These are phyloP conservation scores for Callionymus lyra DNA, from an alignment of 2,113 vertebrate species.

Conservation along the genomic window DNA sequence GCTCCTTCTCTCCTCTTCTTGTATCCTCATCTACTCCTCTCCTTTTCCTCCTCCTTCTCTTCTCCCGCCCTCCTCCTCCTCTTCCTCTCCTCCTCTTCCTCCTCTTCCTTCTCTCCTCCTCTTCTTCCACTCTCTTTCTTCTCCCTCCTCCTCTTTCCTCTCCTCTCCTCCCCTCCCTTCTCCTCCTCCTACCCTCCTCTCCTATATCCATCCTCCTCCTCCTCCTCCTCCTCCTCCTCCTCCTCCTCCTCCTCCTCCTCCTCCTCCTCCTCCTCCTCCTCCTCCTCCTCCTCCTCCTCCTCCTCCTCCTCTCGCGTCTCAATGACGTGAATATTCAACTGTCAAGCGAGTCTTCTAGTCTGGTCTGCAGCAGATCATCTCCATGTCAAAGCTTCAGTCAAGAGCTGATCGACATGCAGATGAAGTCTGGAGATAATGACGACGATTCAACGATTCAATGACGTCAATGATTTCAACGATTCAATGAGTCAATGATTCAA, in stretches of 20 bases:
- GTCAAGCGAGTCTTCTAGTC: conserved; percentile 5
- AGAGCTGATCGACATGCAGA: too few relatives aligned
- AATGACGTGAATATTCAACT: conserved; percentile 23
- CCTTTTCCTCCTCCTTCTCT: too few relatives aligned
- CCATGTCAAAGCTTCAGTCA: too few relatives aligned
- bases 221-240: conserved; percentile 2
- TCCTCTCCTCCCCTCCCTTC: conserved; percentile 15
- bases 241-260: conserved; percentile 10
- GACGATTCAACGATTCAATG: too few relatives aligned
- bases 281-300: conserved; percentile 2
- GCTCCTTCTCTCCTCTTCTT: conserved; percentile 11
- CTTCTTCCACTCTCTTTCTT: background rate
- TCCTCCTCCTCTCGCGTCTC: conserved; percentile 15
- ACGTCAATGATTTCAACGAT: too few relatives aligned
- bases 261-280: conserved; percentile 21
- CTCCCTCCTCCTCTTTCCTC: conserved; percentile 13
- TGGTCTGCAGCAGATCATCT: too few relatives aligned
- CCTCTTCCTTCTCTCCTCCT: conserved; percentile 10
- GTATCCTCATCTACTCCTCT: background rate
- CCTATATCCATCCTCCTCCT: conserved; percentile 35
- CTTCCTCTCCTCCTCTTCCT: background rate
- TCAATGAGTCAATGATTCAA: too few relatives aligned
- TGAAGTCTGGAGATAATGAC: too few relatives aligned
- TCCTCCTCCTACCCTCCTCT: background rate
- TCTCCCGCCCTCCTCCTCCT: conserved; percentile 13